Evolutionary conservation across 2,113 vertebrate species (phyloP).

Genomic region (Beaufortia kweichowensis): DNA sequence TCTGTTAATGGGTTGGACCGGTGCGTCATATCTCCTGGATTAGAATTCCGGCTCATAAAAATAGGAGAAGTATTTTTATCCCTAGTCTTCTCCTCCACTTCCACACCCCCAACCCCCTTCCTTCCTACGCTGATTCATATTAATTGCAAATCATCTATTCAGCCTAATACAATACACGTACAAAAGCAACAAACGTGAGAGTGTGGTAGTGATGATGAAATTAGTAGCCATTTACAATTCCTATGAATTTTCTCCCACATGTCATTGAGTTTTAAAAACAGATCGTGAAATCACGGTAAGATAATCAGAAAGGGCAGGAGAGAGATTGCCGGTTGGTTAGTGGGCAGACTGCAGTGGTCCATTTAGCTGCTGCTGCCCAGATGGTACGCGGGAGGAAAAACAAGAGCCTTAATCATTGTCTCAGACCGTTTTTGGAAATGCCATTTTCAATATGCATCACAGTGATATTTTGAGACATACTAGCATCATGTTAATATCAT

Average conservation of each 20-base stretch:
- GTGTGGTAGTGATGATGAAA: background rate
- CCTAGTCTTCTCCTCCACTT: conserved; percentile 33
- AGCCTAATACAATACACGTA: conserved; percentile 64
- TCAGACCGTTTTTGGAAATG: background rate
- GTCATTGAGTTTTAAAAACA: background rate
- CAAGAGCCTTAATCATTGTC: conserved; percentile 51
- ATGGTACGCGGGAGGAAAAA: conserved; percentile 55
- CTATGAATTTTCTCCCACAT: conserved; percentile 13
- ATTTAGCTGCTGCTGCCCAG: conserved; percentile 47
- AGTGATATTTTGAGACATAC: too few relatives aligned
- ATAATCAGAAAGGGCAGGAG: background rate
- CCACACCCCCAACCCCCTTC: conserved; percentile 8
- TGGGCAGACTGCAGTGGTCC: conserved; percentile 27
- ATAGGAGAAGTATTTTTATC: conserved; percentile 61
- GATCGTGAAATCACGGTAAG: background rate
- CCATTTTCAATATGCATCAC: too few relatives aligned
- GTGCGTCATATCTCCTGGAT: conserved; percentile 55
- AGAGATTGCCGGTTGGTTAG: conserved; percentile 15
- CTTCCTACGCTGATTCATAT: conserved; percentile 52
- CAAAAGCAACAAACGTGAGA: conserved; percentile 46
- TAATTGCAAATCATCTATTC: conserved; percentile 64
- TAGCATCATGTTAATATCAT: too few relatives aligned
- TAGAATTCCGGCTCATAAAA: conserved; percentile 59
- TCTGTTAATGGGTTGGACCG: conserved; percentile 43
- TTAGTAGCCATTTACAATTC: conserved; percentile 5